Evolutionary conservation across 23 tunicate genomes (phyloP).

Genomic region (Halocynthia aurantium): DNA sequence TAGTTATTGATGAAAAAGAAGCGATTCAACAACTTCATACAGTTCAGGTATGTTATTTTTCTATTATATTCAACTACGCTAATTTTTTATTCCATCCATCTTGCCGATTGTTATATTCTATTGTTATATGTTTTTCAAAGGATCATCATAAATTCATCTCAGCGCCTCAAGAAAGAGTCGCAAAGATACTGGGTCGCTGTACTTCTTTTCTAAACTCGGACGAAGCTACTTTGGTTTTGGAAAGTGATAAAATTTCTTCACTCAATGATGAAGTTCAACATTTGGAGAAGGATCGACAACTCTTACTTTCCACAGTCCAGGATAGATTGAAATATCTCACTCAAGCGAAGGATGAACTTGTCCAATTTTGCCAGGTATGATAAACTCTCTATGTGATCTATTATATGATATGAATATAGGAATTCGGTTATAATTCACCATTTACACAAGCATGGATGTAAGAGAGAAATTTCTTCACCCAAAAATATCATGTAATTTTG

Average conservation of each 20-base stretch:
- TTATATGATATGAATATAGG: too few relatives aligned
- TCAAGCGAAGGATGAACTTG: constrained; percentile 10
- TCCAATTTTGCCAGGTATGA: constrained; percentile 16
- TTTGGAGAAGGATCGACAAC: constrained; percentile 4
- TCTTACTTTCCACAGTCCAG: neutral
- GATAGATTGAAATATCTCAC: constrained; percentile 3
- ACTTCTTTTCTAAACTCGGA: neutral
- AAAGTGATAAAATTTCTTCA: neutral
- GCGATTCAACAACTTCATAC: neutral
- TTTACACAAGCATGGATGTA: too few relatives aligned
- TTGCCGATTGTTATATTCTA: neutral
- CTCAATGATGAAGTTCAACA: constrained; percentile 5
- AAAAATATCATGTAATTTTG: too few relatives aligned
- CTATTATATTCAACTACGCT: too few relatives aligned
- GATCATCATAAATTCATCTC: constrained; percentile 19
- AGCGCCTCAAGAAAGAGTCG: constrained; percentile 6
- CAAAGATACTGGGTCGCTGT: constrained; percentile 1
- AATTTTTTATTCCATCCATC: too few relatives aligned
- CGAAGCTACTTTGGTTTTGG: constrained; percentile 11
- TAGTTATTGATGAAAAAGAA: constrained; percentile 9
- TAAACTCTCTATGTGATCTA: too few relatives aligned
- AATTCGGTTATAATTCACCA: too few relatives aligned
- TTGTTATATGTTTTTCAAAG: neutral
- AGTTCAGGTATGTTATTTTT: constrained; percentile 12
- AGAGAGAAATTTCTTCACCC: too few relatives aligned